These are phyloP conservation scores for Chironomus tentans DNA, from an alignment of 2,888 invertebrate genomes.

Conservation along the genomic window DNA sequence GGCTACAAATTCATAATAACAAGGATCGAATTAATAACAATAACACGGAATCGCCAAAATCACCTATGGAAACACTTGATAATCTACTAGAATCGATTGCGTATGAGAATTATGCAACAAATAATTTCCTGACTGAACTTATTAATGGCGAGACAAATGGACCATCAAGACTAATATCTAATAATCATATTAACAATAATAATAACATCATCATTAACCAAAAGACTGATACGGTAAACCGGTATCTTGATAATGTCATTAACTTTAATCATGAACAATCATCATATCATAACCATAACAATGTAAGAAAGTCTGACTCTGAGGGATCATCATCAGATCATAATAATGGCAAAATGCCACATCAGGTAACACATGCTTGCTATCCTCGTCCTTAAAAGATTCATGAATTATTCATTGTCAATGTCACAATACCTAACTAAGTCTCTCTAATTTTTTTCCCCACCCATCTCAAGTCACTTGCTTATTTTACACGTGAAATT, in stretches of 20 bases:
- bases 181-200: constrained; percentile 8
- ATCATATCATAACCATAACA: neutral
- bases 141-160: neutral
- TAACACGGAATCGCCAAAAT: neutral
- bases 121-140: neutral
- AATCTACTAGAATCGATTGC: constrained; percentile 23
- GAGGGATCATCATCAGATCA: constrained; percentile 24
- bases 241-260: constrained; percentile 21
- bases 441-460: neutral
- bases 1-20: neutral
- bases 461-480: no score
- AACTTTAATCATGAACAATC: constrained; percentile 11
- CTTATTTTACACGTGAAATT: no score
- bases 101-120: constrained; percentile 11
- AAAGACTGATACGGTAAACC: constrained; percentile 20
- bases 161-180: neutral
- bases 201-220: constrained; percentile 9
- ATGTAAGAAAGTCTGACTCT: constrained; percentile 11
- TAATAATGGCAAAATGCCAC: constrained; percentile 17
- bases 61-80: constrained; percentile 11
- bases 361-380: constrained; percentile 7
- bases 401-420: constrained; percentile 13
- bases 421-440: neutral
- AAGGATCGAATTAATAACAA: constrained; percentile 22
- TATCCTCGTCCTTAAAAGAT: neutral